Evolutionary conservation across 2,888 invertebrate genomes (phyloP).

Genomic region (Leistus spinibarbis): DNA sequence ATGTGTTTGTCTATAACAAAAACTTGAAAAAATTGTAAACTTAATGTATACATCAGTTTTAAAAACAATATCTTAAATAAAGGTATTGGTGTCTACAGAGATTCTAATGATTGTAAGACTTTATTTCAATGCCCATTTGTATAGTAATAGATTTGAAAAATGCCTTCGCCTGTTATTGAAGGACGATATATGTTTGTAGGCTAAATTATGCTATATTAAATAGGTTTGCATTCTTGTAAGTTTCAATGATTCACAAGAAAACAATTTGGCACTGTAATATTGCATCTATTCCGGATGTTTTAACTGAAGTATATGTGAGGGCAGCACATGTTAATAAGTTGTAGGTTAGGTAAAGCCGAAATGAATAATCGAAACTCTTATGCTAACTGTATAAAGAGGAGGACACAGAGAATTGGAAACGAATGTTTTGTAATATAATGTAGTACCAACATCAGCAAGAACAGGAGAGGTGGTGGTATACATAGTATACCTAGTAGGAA

Average conservation of each 20-base stretch:
- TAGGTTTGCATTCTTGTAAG: no score
- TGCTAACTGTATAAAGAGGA: not conserved
- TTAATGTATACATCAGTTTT: no score
- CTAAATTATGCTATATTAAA: no score
- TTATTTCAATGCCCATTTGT: no score
- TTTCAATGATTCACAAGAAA: not conserved
- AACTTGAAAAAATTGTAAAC: no score
- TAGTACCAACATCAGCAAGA: not conserved
- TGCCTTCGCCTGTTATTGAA: no score
- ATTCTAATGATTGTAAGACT: no score
- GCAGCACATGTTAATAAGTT: not conserved
- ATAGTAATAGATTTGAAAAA: no score
- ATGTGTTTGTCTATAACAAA: no score
- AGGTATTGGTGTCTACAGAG: no score
- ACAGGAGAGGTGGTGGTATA: conserved; percentile 3
- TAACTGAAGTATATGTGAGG: not conserved
- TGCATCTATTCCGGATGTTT: not conserved
- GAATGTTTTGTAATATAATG: not conserved
- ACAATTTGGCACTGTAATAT: not conserved
- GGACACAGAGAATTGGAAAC: not conserved
- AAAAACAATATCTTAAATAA: no score
- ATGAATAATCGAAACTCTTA: not conserved
- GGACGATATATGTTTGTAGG: no score
- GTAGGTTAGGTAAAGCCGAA: not conserved
- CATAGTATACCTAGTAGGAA: conserved; percentile 8